phyloP scores from a whole-genome alignment of 2,797 vertebrate species.

The Holocentrus rufus region DNA sequence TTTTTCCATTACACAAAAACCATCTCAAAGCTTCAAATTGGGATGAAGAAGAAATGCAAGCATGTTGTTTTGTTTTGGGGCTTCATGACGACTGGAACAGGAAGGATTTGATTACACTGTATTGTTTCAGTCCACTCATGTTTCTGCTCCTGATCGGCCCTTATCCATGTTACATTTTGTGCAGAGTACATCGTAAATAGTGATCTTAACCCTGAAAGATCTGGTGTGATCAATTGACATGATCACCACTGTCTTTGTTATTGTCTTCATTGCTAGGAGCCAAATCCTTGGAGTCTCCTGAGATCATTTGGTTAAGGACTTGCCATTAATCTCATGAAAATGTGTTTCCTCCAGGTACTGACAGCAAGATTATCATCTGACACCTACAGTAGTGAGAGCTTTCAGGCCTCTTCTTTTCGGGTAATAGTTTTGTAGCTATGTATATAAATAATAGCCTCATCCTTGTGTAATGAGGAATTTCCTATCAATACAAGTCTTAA shows the following conservation, averaged over 20 bases:
- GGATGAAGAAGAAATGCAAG: constrained; percentile 33
- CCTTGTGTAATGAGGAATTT: constrained; percentile 48
- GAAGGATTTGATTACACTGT: constrained; percentile 15
- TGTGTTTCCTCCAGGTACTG: constrained; percentile 35
- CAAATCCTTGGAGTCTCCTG: constrained; percentile 5
- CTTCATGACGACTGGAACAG: constrained; percentile 44
- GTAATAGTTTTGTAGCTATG: constrained; percentile 65
- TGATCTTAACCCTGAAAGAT: constrained; percentile 31
- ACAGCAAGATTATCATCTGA: constrained; percentile 11
- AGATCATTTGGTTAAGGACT: constrained; percentile 26
- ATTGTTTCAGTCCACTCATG: constrained; percentile 4
- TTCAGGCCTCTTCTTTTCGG: constrained; percentile 44
- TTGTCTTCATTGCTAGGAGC: constrained; percentile 30
- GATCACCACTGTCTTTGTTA: constrained; percentile 11
- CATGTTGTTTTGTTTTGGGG: constrained; percentile 17
- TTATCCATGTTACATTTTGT: constrained; percentile 41
- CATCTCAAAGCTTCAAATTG: constrained; percentile 22
- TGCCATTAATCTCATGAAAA: constrained; percentile 5
- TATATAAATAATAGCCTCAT: constrained; percentile 57
- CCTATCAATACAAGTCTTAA: constrained; percentile 66
- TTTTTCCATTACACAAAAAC: constrained; percentile 2
- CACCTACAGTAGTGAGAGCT: constrained; percentile 34
- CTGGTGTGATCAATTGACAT: constrained; percentile 23
- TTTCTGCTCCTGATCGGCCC: constrained; percentile 38
- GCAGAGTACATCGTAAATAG: constrained; percentile 35